These are phyloP conservation scores for Ophioninae sp. DNA, from an alignment of 2,888 invertebrate species.

Conservation along the genomic window DNA sequence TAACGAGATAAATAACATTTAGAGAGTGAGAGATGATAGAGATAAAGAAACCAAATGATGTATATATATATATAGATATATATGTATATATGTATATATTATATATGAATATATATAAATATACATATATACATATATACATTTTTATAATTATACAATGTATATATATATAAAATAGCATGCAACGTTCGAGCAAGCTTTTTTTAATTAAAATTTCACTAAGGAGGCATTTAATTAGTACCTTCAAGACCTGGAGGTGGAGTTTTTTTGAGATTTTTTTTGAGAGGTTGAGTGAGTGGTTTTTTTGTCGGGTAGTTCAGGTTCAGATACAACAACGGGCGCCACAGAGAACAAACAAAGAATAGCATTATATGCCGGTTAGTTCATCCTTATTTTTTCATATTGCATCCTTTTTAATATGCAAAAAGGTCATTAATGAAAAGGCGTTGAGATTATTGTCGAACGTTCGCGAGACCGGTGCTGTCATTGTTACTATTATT, in stretches of 20 bases:
- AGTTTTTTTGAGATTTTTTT: conserved; percentile 79
- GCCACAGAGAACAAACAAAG: conserved; percentile 81
- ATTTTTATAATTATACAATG: conserved; percentile 29
- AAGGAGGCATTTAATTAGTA: conserved; percentile 79
- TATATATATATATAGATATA: conserved; percentile 50
- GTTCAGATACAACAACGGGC: conserved; percentile 80
- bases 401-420: conserved; percentile 65
- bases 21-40: conserved; percentile 63
- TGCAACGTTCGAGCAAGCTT: conserved; percentile 77
- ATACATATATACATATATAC: conserved; percentile 47
- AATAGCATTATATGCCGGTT: conserved; percentile 79
- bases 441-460: conserved; percentile 56
- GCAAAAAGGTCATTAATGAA: conserved; percentile 60
- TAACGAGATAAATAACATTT: conserved; percentile 61
- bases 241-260: conserved; percentile 81
- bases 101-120: conserved; percentile 48
- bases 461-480: conserved; percentile 20
- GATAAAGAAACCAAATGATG: conserved; percentile 58
- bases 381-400: conserved; percentile 71
- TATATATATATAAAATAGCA: conserved; percentile 68
- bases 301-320: conserved; percentile 78
- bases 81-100: conserved; percentile 47
- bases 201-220: conserved; percentile 66
- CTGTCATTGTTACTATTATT: background rate
- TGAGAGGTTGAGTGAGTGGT: conserved; percentile 80